Evolutionary conservation across 2,888 invertebrate species (phyloP), one percentile per base, ranked within the genome.

Genomic region (Aphodius granarius): DNA sequence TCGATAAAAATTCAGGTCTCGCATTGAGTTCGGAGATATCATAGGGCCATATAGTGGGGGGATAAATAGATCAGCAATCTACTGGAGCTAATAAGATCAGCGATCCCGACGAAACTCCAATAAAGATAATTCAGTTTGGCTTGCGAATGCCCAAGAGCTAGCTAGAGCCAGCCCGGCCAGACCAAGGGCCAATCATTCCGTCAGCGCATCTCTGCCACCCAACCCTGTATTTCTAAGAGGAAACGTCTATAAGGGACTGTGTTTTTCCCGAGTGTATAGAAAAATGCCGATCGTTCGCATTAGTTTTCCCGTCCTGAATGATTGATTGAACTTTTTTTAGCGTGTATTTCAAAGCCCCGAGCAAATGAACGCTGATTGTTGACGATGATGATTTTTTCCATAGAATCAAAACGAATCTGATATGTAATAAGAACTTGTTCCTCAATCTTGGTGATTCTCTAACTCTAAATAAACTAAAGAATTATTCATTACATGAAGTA

Each of bases 51-150:
- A 83, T 81, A 81, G 68, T 22, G 6, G 21, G 43, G 68, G 80
- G 83, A 83, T 85, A 85, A 85, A 84, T 84, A 84, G 84, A 85
- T 85, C 85, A 85, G 84, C 84, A 85, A 85, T 85, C 84, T 84
- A 84, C 82, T 83, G 83, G 77, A 83, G 84, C 83, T 85, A 85
- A 85, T 84, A 84, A 84, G 82, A 85, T 85, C 84, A 83, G 84
- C 81, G 13, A 16, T 68, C 84, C 83, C 83, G 83, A 83, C 84
- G 84, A 83, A 85, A 84, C 83, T 85, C 82, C 83, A 85, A 85
- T 83, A 83, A 84, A 84, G 84, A 83, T 85, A 85, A 85, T 84
- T 84, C 84, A 82, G 84, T 84, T 84, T 84, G 83, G 83, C 82
- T 82, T 82, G n/a, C 81, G 82, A 83, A 83, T 83, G 81, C 84